Evolutionary conservation across 1,140 invertebrate genomes (phyloP), one percentile per base, ranked within the genome.

Genomic region (Spodoptera frugiperda): DNA sequence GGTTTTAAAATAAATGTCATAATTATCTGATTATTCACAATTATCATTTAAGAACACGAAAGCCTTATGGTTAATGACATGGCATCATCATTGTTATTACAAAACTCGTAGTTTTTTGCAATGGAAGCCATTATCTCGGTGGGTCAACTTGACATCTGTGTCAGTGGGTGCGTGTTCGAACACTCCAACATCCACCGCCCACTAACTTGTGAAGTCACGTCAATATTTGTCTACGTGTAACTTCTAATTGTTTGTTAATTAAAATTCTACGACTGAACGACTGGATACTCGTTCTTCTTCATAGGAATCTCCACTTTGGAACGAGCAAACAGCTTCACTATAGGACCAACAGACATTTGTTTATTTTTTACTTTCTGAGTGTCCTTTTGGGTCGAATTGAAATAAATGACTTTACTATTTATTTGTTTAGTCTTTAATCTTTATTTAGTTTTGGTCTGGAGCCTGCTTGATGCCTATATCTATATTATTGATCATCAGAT

Each of bases 131-230:
- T 79, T 79, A 79, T 54, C 65, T 76, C 15, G 78, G 48, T 65
- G 68, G 78, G 78, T 76, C 78, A 76, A 49, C 46, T 59, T 14
- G 14, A 49, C 55, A 79, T 76, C 72, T 79, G 73, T 78, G 77
- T 65, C 54, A 63, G 14, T 49, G 11, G 73, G 67, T 71, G 63
- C 53, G 51, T 57, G 63, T 54, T 44, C 30, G 25, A 17, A 25
- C 61, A 72, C n/a, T 3, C n/a, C 46, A 67, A 25, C 44, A 8
- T 12, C 63, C 63, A 67, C 44, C 63, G 14, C 63, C 63, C 44
- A 67, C 63, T 21, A 17, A 17, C 44, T 67, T n/a, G 63, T 46
- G 6, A 49, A 48, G 12, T 67, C 65, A 49, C 65, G 19, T 51
- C 61, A 65, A 65, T 65, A 65, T 65, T 65, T 48, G 44, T 48